phyloP scores from a whole-genome alignment of 1,140 invertebrate species.

The Steinernema khuongi region DNA sequence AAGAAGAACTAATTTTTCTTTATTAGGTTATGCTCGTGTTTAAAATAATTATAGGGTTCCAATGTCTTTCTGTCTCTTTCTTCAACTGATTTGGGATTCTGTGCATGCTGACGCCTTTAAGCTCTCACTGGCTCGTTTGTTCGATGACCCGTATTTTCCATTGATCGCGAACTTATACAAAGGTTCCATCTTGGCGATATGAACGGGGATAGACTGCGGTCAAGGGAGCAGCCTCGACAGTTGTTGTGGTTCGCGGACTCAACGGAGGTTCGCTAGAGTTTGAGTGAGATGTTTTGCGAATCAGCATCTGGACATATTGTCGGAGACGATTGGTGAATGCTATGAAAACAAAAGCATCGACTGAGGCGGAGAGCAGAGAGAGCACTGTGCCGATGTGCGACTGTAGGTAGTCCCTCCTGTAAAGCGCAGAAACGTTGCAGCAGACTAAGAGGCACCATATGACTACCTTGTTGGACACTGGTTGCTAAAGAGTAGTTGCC shows the following conservation, averaged over 20 bases:
- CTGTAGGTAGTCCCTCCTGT: slow-evolving; percentile 53
- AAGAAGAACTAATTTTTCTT: neutral
- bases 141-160: no score
- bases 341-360: slow-evolving; percentile 58
- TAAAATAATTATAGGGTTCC: no score
- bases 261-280: slow-evolving; percentile 54
- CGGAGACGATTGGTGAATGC: slow-evolving; percentile 55
- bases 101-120: neutral
- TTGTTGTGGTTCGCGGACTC: slow-evolving; percentile 44
- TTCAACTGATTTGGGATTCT: no score
- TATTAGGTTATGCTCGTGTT: no score
- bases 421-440: slow-evolving; percentile 24
- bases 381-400: slow-evolving; percentile 53
- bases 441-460: neutral
- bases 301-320: slow-evolving; percentile 50
- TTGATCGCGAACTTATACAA: neutral
- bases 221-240: slow-evolving; percentile 32
- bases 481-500: slow-evolving; percentile 50
- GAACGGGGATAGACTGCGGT: neutral
- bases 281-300: slow-evolving; percentile 53
- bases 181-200: neutral
- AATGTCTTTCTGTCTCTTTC: no score
- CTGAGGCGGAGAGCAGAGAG: slow-evolving; percentile 53
- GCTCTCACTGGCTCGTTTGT: no score
- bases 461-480: slow-evolving; percentile 51